Conservation (phyloP, 2,113 vertebrate species). For the Alligator sinensis region DNA sequence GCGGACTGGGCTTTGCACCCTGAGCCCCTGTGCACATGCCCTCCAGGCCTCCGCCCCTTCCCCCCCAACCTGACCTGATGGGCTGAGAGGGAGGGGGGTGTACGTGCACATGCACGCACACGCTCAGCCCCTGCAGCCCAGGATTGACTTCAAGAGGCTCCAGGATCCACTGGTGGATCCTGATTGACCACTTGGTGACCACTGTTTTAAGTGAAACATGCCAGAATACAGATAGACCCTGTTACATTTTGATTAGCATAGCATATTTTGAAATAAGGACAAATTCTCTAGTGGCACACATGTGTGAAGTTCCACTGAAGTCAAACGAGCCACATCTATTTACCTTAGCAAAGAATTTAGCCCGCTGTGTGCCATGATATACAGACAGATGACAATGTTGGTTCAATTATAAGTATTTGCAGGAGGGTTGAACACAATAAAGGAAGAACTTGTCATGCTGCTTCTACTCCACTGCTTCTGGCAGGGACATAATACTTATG, state of each 20-base stretch:
- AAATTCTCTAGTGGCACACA: background rate
- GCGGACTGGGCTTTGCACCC: too few species aligned
- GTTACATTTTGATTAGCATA: background rate
- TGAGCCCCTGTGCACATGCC: too few species aligned
- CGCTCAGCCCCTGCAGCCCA: too few species aligned
- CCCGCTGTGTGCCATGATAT: fast-evolving
- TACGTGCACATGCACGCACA: too few species aligned
- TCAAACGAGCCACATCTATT: background rate
- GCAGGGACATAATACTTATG: background rate
- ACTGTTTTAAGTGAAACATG: background rate
- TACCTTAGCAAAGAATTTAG: background rate
- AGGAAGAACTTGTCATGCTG: background rate
- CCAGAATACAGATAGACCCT: background rate
- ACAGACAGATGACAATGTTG: background rate
- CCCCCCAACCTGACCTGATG: too few species aligned
- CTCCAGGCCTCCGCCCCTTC: too few species aligned
- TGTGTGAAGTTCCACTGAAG: background rate
- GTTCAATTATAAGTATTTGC: background rate
- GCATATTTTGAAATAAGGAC: background rate
- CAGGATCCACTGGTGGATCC: background rate
- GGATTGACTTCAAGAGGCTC: too few species aligned
- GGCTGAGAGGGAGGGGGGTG: too few species aligned
- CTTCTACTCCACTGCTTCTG: background rate
- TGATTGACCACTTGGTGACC: background rate
- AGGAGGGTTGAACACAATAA: background rate